Evolutionary conservation across 2,888 invertebrate genomes (phyloP), one percentile per base, ranked within the genome.

Genomic region (Abrostola triplasia): DNA sequence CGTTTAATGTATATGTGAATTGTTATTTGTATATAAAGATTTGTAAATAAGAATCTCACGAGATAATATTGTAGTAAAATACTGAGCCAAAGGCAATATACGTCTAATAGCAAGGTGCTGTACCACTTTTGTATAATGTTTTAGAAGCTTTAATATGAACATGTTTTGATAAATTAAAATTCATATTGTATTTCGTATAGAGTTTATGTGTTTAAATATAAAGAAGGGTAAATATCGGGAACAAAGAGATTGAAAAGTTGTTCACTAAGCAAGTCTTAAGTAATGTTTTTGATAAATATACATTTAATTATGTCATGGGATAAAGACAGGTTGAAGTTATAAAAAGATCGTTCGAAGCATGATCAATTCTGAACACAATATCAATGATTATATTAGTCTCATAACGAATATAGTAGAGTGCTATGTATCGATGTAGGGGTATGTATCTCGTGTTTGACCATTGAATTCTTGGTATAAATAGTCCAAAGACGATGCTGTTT

Each of bases 61-160:
- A 53, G 67, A 47, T 74, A 80, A 72, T 67, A 61, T 70, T 66
- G 65, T 75, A 77, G 72, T 81, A 79, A 83, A 83, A 87, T 87
- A 86, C 84, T 91, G 87, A 92, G 93, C 93, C 93, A 92, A 93
- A 93, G 93, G 93, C 92, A 89, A 86, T 86, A 84, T 84, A 88
- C 87, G 88, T 91, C 87, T 90, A 84, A 84, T 84, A 85, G 86
- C 84, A 88, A 91, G 92, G 92, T 94, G 93, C 92, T 94, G 91
- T 89, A 84, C 81, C 82, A 84, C 77, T 85, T 88, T 85, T 87
- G 81, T 88, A 83, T 83, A 85, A 85, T 74, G 78, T 88, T 84
- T 86, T 85, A 87, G 85, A 87, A 90, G 91, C 90, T 90, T 92
- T 91, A 92, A 90, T 82, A 84, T 79, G 58, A 73, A 67, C 61